Conservation (phyloP, 1,140 invertebrate species). For the Aphaenogaster floridana region DNA sequence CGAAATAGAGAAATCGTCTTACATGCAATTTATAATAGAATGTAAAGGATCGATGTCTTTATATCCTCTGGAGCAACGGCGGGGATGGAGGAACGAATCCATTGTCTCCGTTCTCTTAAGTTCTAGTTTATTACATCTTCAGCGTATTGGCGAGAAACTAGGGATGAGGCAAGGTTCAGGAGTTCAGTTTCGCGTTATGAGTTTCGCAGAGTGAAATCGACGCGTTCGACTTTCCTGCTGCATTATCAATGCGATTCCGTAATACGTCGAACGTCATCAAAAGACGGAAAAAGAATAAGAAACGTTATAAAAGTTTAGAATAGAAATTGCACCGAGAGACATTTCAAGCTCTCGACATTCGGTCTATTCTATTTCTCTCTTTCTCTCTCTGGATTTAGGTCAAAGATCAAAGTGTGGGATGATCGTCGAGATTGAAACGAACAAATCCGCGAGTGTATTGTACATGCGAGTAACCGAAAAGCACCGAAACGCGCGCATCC, state of each 20-base stretch:
- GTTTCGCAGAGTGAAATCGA: slow-evolving; percentile 30
- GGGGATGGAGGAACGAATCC: not conserved
- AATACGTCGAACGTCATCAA: not conserved
- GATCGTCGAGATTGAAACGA: not conserved
- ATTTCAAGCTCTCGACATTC: not conserved
- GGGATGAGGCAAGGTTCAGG: not conserved
- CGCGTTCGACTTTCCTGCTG: slow-evolving; percentile 10
- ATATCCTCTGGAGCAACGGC: no score
- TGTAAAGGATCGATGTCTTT: not conserved
- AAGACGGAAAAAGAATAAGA: not conserved
- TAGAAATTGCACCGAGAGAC: not conserved
- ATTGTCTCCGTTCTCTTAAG: slow-evolving; percentile 34
- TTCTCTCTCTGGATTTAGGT: not conserved
- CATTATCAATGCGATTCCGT: not conserved
- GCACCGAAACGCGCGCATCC: not conserved
- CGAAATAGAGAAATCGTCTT: slow-evolving; percentile 46
- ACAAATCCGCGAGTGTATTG: not conserved
- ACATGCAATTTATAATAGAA: slow-evolving; percentile 48
- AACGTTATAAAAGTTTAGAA: not conserved
- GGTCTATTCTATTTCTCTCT: not conserved
- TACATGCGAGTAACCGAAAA: not conserved
- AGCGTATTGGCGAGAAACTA: not conserved
- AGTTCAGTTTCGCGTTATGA: slow-evolving; percentile 44
- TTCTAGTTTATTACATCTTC: slow-evolving; percentile 50
- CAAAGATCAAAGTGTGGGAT: not conserved